Base-by-base conservation (phyloP, 2,888 invertebrate genomes). In the Polydrusus cervinus region DNA sequence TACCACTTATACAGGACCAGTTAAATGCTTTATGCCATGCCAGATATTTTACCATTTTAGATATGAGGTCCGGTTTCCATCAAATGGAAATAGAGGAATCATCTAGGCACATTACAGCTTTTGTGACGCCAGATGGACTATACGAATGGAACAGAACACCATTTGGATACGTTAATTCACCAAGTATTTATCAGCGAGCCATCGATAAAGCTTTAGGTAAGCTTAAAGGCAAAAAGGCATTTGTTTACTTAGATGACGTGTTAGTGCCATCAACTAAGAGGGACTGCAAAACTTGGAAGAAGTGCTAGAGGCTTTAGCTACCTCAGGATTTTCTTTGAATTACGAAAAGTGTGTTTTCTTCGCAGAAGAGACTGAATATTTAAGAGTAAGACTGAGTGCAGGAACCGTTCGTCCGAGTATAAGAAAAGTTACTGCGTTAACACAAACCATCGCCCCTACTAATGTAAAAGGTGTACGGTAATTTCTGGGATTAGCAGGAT, bases 221-320 rank as follows among this genome's bases (percentile, higher is more conserved):
- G 16, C 57, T 80, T 57, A 80, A 80, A 71, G 65, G 71, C 10
- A 69, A 18, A 43, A 67, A 66, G 57, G 78, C 80, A 14, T 14
- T 77, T 61, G 78, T 79, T 20, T 80, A 80, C 57, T 34, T 80
- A 9, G 80, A 80, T 61, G 80, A 80, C 49, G 75, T 80, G 6
- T 47, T 80, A 7, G 30, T 71, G 5, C 76, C 78, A 1, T 75
- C 77, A 11, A 64, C 47, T 49, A 79, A 61, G 75, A 78, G 61
- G 79, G 78, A 45, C 16, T 80, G 8, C 10, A 77, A 45, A 70
- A 55, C 25, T 51, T 81, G 45, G 53, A 68, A 20, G 53, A 77
- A 57, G 80, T 81, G 7, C 43, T 81, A 40, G 45, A 71, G 47
- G 78, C 78, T 18, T 70, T 81, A 53, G 14, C 73, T 7, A 34